Evolutionary conservation across 2,888 invertebrate species (phyloP).

Genomic region (Fragum sueziense): DNA sequence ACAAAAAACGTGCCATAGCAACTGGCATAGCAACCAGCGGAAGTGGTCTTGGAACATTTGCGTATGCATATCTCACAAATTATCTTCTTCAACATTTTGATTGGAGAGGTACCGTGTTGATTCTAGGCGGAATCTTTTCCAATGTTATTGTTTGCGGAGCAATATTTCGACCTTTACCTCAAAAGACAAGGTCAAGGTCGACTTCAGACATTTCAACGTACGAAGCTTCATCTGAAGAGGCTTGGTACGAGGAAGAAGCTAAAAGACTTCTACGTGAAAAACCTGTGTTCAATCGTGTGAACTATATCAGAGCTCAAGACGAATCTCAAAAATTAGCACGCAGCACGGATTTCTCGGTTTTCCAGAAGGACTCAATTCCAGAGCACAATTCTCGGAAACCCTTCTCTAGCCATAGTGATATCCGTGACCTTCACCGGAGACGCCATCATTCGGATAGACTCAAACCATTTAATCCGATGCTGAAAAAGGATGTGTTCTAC

Average conservation of each 20-base stretch:
- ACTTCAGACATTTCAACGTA: slow-evolving; percentile 1
- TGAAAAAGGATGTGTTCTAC: slow-evolving; percentile 94
- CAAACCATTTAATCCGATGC: slow-evolving; percentile 86
- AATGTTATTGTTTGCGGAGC: slow-evolving; percentile 95
- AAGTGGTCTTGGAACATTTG: slow-evolving; percentile 94
- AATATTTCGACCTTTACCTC: slow-evolving; percentile 90
- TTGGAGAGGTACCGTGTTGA: slow-evolving; percentile 73
- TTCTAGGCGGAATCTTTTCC: slow-evolving; percentile 92
- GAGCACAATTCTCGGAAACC: not conserved
- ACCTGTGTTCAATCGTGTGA: not conserved
- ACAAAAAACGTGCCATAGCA: slow-evolving; percentile 95
- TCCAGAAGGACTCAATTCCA: not conserved
- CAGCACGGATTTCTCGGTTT: slow-evolving; percentile 2
- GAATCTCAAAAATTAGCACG: slow-evolving; percentile 13
- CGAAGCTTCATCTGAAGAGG: not conserved
- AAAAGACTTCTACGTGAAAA: slow-evolving; percentile 16
- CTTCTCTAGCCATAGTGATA: slow-evolving; percentile 43
- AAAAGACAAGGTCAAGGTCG: not conserved
- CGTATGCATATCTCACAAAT: slow-evolving; percentile 88
- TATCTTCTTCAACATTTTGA: slow-evolving; percentile 84
- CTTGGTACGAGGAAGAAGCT: slow-evolving; percentile 20
- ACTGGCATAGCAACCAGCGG: slow-evolving; percentile 98
- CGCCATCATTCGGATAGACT: slow-evolving; percentile 1
- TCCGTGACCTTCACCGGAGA: slow-evolving; percentile 1
- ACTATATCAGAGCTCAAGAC: not conserved